These are phyloP conservation scores for Phyllotis vaccarum DNA, from an alignment of 2,797 vertebrate species.

Conservation along the genomic window DNA sequence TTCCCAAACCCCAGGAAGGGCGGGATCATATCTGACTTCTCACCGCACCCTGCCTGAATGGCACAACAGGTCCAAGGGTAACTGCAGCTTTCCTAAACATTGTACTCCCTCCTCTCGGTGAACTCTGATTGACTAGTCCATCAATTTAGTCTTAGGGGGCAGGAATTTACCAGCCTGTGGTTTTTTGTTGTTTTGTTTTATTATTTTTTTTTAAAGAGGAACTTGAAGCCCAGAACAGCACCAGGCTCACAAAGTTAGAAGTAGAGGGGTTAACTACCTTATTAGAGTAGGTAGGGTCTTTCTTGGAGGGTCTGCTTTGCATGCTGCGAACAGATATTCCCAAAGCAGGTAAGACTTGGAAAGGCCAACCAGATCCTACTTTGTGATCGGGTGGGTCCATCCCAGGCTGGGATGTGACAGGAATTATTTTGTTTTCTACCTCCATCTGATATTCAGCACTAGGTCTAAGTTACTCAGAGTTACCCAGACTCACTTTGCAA, in stretches of 20 bases:
- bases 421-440: neutral
- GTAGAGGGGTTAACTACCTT: neutral
- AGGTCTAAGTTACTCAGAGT: neutral
- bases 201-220: neutral
- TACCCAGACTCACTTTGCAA: neutral
- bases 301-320: neutral
- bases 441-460: neutral
- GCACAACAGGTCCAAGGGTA: neutral
- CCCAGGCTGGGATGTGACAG: neutral
- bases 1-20: neutral
- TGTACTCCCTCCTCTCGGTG: neutral
- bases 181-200: too few relatives aligned
- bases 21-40: neutral
- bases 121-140: neutral
- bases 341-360: neutral
- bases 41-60: neutral
- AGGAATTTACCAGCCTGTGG: neutral
- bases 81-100: neutral
- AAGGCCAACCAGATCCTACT: neutral
- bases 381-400: neutral
- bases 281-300: neutral
- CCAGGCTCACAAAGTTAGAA: neutral
- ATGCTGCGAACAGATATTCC: neutral
- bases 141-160: neutral
- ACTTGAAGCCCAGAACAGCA: neutral